These are phyloP conservation scores for Marronus borbonicus DNA, from an alignment of 2,888 invertebrate genomes.

Conservation along the genomic window DNA sequence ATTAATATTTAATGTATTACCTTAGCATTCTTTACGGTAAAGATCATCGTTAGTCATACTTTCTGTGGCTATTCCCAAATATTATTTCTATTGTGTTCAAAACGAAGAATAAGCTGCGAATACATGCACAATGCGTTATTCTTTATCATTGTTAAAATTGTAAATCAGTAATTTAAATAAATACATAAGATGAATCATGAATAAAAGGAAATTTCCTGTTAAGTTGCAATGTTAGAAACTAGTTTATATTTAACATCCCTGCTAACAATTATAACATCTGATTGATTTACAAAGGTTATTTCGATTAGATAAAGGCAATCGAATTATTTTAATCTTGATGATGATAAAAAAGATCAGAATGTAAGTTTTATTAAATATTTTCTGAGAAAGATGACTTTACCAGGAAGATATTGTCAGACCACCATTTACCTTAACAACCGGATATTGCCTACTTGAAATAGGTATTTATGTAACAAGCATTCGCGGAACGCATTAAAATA, in stretches of 20 bases:
- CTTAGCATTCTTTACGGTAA: neutral
- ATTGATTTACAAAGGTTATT: too few relatives aligned
- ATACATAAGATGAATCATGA: neutral
- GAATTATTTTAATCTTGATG: too few relatives aligned
- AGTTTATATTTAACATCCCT: neutral
- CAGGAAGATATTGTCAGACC: neutral
- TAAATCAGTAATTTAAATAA: neutral
- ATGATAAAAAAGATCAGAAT: neutral
- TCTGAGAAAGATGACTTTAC: neutral
- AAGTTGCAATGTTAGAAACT: neutral
- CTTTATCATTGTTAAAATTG: neutral
- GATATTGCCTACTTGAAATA: neutral
- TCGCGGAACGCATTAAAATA: neutral
- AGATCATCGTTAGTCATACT: neutral
- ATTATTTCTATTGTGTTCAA: constrained; percentile 11
- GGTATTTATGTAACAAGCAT: neutral
- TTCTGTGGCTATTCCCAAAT: neutral
- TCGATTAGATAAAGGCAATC: too few relatives aligned
- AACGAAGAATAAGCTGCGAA: neutral
- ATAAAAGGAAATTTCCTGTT: neutral
- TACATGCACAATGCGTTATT: too few relatives aligned
- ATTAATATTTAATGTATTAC: too few relatives aligned
- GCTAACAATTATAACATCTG: neutral
- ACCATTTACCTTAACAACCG: constrained; percentile 4
- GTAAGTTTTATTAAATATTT: neutral